Base-by-base conservation (phyloP, 2,113 vertebrate genomes). In the Tringa solitaria region DNA sequence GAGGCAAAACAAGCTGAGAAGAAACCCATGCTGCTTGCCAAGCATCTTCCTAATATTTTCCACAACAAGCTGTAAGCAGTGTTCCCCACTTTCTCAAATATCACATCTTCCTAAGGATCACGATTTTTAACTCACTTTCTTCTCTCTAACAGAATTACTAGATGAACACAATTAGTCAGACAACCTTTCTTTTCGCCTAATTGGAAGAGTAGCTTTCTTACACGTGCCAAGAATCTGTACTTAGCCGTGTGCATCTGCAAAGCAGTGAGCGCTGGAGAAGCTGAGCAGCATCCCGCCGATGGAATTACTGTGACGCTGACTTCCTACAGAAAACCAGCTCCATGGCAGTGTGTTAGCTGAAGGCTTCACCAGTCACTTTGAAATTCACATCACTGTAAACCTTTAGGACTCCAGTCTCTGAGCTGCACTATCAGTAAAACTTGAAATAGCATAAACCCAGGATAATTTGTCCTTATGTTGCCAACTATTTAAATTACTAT, bases 1-100 rank as follows among this genome's bases (percentile, higher is more conserved):
- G 92, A 96, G 80, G 92, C 91, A 93, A 95, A 93, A 95, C 83
- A 96, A 95, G 69, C 94, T 53, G 80, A 93, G 81, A 73, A 96
- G 92, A 95, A 93, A 92, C 46, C 65, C 59, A 22, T 2, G 4
- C 50, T 87, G 61, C 91, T 89, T 87, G 95, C 96, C 89, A 89
- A 92, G 69, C 90, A 72, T 89, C 84, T 89, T 95, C 86, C 89
- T 92, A 93, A 80, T 78, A 91, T 87, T 95, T 95, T 91, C 84
- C 93, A 89, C 54, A 87, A 84, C 64, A 92, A 46, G 50, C 80
- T 82, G 65, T 30, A 73, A 88, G 84, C 57, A 89, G 32, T 9
- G 69, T 54, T 82, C 37, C 27, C 22, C 37, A 20, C 53, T 73
- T 91, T 93, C 70, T 91, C 60, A 89, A 93, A 57, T 84, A 76